Conservation (phyloP, 2,888 invertebrate species). For the Lasioglossum zephyrum region DNA sequence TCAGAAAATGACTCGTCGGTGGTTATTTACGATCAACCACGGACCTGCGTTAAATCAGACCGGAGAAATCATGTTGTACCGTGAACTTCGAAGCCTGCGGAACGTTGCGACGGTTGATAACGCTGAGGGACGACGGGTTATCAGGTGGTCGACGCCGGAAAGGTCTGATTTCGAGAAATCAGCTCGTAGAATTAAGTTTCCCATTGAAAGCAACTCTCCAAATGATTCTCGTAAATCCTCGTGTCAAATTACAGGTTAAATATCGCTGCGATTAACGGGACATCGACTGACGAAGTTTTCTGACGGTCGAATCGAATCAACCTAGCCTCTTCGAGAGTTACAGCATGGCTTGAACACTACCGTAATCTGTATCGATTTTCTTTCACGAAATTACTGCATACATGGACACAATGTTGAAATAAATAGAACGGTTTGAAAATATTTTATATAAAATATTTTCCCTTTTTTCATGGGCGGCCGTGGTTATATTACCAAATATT, state of each 20-base stretch:
- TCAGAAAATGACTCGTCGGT: neutral
- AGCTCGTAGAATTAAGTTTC: neutral
- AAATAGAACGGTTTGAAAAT: too few relatives aligned
- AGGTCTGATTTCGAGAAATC: conserved; percentile 20
- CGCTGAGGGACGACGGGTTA: conserved; percentile 10
- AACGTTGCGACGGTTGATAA: conserved; percentile 25
- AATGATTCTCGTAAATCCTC: neutral
- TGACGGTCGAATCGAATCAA: neutral
- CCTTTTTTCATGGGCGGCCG: too few relatives aligned
- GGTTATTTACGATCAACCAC: neutral
- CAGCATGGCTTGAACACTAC: neutral
- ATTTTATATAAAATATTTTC: too few relatives aligned
- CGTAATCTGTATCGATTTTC: neutral
- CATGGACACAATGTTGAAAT: too few relatives aligned
- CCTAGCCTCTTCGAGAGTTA: neutral
- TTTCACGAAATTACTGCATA: neutral
- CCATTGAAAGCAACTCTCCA: neutral
- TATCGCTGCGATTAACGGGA: neutral
- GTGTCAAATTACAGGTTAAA: conserved; percentile 38
- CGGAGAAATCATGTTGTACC: neutral
- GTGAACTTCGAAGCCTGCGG: conserved; percentile 25
- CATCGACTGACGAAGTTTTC: neutral
- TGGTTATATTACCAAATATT: too few relatives aligned
- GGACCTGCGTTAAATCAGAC: neutral
- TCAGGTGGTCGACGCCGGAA: conserved; percentile 15